Conservation (phyloP, 2,888 invertebrate species). For the Synanthedon formicaeformis region DNA sequence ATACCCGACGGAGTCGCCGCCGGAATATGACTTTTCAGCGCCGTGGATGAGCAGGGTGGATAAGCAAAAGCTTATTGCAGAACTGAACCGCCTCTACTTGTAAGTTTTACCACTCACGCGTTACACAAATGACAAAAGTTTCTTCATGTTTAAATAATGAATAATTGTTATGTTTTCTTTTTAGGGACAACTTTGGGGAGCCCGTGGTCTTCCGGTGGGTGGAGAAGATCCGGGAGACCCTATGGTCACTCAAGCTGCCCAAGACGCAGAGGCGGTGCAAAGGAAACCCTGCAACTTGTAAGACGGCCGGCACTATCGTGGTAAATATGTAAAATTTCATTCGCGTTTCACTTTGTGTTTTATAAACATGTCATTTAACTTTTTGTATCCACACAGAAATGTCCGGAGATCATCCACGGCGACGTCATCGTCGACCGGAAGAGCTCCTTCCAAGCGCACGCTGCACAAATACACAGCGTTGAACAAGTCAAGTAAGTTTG, state of each 20-base stretch:
- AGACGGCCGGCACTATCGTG: neutral
- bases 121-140: no score
- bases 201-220: slow-evolving; percentile 74
- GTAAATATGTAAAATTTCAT: neutral
- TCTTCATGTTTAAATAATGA: no score
- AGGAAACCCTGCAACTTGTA: neutral
- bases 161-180: neutral
- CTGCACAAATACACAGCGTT: neutral
- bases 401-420: neutral
- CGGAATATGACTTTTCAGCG: neutral
- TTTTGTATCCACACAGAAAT: neutral
- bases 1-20: neutral
- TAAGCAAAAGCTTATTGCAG: neutral
- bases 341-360: no score
- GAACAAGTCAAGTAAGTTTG: neutral
- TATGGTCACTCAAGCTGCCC: slow-evolving; percentile 3
- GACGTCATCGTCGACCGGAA: neutral
- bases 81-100: neutral
- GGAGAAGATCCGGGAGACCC: slow-evolving; percentile 70
- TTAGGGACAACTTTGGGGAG: slow-evolving; percentile 54
- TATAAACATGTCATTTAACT: no score
- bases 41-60: neutral
- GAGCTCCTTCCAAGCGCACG: neutral
- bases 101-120: no score
- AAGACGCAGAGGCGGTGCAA: neutral